Percentiles rank a stretch among this genome's conserved stretches.
Conservation (phyloP, 2,888 invertebrate species). For the Physocephala rufipes region DNA sequence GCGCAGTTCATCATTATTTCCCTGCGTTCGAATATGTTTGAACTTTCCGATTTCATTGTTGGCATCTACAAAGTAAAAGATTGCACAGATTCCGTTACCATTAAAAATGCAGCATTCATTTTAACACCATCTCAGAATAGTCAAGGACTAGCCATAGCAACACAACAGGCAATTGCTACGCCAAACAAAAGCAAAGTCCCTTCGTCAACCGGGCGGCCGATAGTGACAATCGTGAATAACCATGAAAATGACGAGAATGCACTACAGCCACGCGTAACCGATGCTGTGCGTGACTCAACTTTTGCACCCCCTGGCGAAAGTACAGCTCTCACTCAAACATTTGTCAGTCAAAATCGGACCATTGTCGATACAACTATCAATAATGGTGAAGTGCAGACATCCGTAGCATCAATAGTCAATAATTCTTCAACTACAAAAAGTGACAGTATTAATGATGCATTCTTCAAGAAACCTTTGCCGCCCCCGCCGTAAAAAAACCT, state of each 20-base stretch:
- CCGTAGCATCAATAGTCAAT: neutral
- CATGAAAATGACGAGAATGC: slow-evolving; percentile 33
- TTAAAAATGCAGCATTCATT: slow-evolving; percentile 67
- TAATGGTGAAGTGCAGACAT: neutral
- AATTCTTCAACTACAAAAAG: slow-evolving; percentile 27
- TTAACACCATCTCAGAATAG: slow-evolving; percentile 31
- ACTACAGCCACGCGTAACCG: neutral
- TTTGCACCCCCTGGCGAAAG: slow-evolving; percentile 48
- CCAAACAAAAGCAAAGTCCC: slow-evolving; percentile 21
- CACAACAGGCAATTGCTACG: slow-evolving; percentile 9
- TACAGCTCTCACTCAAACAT: slow-evolving; percentile 42
- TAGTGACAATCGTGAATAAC: neutral
- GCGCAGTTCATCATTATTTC: slow-evolving; percentile 99
- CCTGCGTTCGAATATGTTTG: slow-evolving; percentile 96
- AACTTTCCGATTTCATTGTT: slow-evolving; percentile 87
- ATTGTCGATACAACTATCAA: neutral
- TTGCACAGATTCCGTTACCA: slow-evolving; percentile 81
- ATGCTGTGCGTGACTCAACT: slow-evolving; percentile 42
- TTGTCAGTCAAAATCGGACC: slow-evolving; percentile 38
- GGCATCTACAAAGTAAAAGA: slow-evolving; percentile 96
- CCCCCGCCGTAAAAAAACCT: slow-evolving; percentile 35
- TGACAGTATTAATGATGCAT: slow-evolving; percentile 48
- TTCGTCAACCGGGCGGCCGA: slow-evolving; percentile 23
- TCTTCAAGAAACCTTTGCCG: slow-evolving; percentile 51
- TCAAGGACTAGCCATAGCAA: slow-evolving; percentile 25